Percentiles rank a stretch among this genome's conserved stretches.
These are phyloP conservation scores for Synergus umbraculus DNA, from an alignment of 2,888 invertebrate species.

Conservation along the genomic window DNA sequence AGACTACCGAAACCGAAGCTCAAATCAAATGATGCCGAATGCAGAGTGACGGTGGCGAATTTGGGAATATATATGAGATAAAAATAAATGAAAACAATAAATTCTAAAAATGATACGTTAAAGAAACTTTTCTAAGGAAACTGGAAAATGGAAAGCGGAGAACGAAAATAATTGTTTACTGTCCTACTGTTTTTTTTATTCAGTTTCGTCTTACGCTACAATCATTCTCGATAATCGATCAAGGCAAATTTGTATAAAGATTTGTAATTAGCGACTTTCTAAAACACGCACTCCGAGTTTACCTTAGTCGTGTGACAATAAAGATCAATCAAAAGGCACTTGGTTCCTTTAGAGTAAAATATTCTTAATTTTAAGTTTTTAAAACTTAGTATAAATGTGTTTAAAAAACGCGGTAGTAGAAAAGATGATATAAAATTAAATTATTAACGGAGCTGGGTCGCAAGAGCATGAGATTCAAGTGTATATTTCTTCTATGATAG, in stretches of 20 bases:
- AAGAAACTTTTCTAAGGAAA: conserved; percentile 17
- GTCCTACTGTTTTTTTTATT: conserved; percentile 46
- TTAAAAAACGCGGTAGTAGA: not conserved
- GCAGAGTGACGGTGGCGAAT: not conserved
- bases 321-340: conserved; percentile 53
- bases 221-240: conserved; percentile 53
- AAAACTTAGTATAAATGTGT: not conserved
- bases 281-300: conserved; percentile 56
- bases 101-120: not conserved
- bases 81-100: not conserved
- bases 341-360: conserved; percentile 48
- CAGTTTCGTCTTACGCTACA: conserved; percentile 50
- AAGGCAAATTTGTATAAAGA: conserved; percentile 64
- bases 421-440: not conserved
- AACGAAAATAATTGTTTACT: conserved; percentile 18
- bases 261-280: conserved; percentile 63
- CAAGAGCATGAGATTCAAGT: not conserved
- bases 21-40: not conserved
- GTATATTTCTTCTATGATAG: no score
- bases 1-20: not conserved
- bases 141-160: conserved; percentile 4
- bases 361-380: not conserved
- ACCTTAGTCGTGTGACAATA: conserved; percentile 50
- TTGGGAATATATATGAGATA: not conserved
- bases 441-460: not conserved